Evolutionary conservation across 1,140 invertebrate genomes (phyloP).

Genomic region (Piezodorus guildinii): DNA sequence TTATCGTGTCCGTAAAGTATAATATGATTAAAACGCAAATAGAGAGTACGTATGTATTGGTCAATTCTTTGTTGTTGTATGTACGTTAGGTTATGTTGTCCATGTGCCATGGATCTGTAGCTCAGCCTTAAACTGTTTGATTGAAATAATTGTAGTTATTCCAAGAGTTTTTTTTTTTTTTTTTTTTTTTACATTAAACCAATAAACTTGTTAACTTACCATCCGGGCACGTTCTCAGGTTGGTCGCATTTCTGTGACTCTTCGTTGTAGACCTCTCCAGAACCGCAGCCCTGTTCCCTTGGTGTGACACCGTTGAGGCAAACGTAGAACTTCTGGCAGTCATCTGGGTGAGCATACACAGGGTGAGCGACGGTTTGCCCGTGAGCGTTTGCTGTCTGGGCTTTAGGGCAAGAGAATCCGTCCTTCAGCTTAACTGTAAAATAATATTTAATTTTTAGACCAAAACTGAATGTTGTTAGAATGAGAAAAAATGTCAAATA

Average conservation of each 20-base stretch:
- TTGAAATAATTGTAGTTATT: no score
- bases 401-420: conserved; percentile 71
- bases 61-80: no score
- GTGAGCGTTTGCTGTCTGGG: conserved; percentile 46
- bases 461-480: no score
- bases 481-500: no score
- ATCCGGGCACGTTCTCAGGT: conserved; percentile 77
- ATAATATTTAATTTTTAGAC: background rate
- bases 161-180: no score
- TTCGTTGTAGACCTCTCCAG: conserved; percentile 79
- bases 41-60: no score
- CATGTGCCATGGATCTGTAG: no score
- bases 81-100: no score
- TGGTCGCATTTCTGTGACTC: conserved; percentile 67
- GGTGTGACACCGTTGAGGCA: conserved; percentile 77
- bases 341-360: conserved; percentile 72
- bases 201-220: conserved; percentile 44
- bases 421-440: conserved; percentile 49
- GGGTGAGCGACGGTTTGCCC: conserved; percentile 69
- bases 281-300: conserved; percentile 69
- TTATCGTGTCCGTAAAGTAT: no score
- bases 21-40: no score
- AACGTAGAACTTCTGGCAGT: conserved; percentile 82
- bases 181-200: no score
- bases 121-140: no score